Evolutionary conservation across 1,140 invertebrate genomes (phyloP), one percentile per base, ranked within the genome.

Genomic region (Rhyacophila brunnea): DNA sequence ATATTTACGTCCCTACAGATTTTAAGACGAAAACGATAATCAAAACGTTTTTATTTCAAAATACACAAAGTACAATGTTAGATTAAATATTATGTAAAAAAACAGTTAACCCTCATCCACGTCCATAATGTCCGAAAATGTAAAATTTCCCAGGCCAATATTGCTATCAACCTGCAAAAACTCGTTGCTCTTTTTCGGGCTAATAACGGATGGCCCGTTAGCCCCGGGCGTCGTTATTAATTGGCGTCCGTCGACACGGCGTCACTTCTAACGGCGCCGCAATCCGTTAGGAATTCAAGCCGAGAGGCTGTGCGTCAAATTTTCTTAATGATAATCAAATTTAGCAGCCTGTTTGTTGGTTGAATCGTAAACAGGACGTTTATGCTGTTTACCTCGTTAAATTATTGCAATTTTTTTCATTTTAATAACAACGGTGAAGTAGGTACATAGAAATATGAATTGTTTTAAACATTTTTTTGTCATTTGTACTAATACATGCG

Each of bases 171-270:
- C 23, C 19, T 48, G 14, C 20, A 32, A 28, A 48, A 48, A 48
- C 28, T 28, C 46, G 10, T 28, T 50, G 15, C n/a, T 50, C 32
- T 50, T 50, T 48, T 38, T 36, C 35, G 44, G 32, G 48, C 7
- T 40, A 35, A 35, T 50, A 13, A 52, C 13, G 28, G 19, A 46
- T 34, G 43, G 28, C 13, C 52, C 43, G 52, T 45, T 46, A 55
- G 45, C 53, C 32, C 9, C 6, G n/a, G 34, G 49, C 60, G 36
- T 51, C 60, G 54, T 62, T 62, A 62, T 62, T 62, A 62, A 64
- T 64, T 64, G 58, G 56, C 56, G 59, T 17, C 14, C 52, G 61
- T 58, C 61, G 60, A 40, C 61, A 51, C 50, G 19, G 45, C 46
- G 58, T 64, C 57, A 60, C 58, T 42, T 28, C 18, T 52, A 55